Percentiles rank a stretch among this genome's conserved stretches.
These are phyloP conservation scores for Rachycentron canadum DNA, from an alignment of 2,797 vertebrate species.

Conservation along the genomic window DNA sequence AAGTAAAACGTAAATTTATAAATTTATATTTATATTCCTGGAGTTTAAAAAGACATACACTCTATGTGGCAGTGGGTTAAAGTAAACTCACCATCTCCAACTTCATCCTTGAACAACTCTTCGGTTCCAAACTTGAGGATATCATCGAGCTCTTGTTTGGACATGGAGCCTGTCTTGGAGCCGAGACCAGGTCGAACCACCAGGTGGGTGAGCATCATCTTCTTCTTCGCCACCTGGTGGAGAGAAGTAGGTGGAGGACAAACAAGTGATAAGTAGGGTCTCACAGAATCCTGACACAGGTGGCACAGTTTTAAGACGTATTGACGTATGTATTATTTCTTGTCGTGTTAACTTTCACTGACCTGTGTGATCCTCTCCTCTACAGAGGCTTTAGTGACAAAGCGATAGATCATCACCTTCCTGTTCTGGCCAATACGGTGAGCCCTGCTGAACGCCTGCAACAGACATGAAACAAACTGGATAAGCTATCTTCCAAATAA, in stretches of 20 bases:
- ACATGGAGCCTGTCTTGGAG: conserved; percentile 99
- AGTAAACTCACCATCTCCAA: conserved; percentile 86
- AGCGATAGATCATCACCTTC: conserved; percentile 99
- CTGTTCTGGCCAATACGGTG: conserved; percentile 98
- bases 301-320: background rate
- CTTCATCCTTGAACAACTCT: conserved; percentile 96
- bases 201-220: conserved; percentile 99
- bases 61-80: background rate
- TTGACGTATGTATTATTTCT: background rate
- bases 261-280: background rate
- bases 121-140: conserved; percentile 99
- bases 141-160: conserved; percentile 98
- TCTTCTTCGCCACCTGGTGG: conserved; percentile 96
- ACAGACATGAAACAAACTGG: conserved; percentile 11
- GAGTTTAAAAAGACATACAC: background rate
- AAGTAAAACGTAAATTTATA: background rate
- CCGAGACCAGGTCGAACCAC: conserved; percentile 97
- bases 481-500: conserved; percentile 4
- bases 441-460: conserved; percentile 96
- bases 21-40: background rate
- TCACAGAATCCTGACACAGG: background rate
- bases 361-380: conserved; percentile 97
- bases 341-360: conserved; percentile 20
- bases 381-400: conserved; percentile 98
- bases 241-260: background rate